These are phyloP conservation scores for Rhagonycha fulva DNA, from an alignment of 2,888 invertebrate genomes.

Conservation along the genomic window DNA sequence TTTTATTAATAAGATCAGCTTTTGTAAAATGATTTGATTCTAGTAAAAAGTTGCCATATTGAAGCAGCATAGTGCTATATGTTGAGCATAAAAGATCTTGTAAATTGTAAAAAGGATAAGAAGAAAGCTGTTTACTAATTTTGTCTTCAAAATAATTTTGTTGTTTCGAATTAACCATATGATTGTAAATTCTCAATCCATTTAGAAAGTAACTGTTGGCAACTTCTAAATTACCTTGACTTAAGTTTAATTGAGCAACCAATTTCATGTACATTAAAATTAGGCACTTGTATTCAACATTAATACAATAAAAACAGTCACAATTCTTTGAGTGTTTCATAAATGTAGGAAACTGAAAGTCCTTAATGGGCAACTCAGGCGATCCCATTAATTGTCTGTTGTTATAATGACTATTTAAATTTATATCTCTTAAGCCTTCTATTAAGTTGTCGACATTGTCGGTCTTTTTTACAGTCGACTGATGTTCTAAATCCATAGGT, in stretches of 20 bases:
- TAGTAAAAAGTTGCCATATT: constrained; percentile 36
- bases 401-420: not conserved
- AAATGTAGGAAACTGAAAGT: constrained; percentile 37
- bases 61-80: constrained; percentile 35
- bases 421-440: not conserved
- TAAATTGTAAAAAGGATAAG: constrained; percentile 27
- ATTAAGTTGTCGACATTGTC: not conserved
- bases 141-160: constrained; percentile 9
- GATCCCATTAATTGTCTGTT: constrained; percentile 34
- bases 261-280: constrained; percentile 37
- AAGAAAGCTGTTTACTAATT: constrained; percentile 15
- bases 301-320: constrained; percentile 41
- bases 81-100: constrained; percentile 29
- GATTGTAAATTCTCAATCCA: constrained; percentile 34
- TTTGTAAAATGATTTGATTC: constrained; percentile 23
- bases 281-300: constrained; percentile 40
- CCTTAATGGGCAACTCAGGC: constrained; percentile 32
- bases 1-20: constrained; percentile 33
- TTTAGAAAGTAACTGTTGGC: constrained; percentile 34
- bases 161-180: constrained; percentile 24
- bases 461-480: not conserved
- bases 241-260: constrained; percentile 38
- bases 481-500: not conserved
- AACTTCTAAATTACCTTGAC: constrained; percentile 24
- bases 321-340: constrained; percentile 37